phyloP scores from a whole-genome alignment of 2,888 invertebrate species.

The Poecilobothrus nobilitatus region DNA sequence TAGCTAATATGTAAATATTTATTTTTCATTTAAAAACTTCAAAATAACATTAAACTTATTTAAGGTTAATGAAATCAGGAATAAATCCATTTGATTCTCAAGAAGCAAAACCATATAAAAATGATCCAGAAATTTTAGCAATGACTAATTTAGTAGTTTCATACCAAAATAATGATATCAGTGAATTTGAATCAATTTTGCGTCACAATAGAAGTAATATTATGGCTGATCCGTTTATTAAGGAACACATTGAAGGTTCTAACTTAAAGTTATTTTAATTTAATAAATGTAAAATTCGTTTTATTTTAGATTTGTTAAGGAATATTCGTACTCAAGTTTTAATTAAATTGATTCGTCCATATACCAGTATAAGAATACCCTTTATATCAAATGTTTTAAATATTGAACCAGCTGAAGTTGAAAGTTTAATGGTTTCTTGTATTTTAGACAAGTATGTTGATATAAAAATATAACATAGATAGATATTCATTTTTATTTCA shows the following conservation, averaged over 20 bases:
- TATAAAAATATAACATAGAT: neutral
- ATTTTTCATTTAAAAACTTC: neutral
- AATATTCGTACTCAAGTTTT: slow-evolving; percentile 97
- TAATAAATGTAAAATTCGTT: slow-evolving; percentile 9
- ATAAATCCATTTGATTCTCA: slow-evolving; percentile 99
- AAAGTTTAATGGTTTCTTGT: slow-evolving; percentile 91
- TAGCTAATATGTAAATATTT: slow-evolving; percentile 83
- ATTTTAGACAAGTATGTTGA: slow-evolving; percentile 80
- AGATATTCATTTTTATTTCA: slow-evolving; percentile 13
- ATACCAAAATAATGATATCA: slow-evolving; percentile 97
- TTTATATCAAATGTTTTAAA: slow-evolving; percentile 94
- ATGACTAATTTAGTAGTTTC: slow-evolving; percentile 98
- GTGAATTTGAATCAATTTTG: slow-evolving; percentile 93
- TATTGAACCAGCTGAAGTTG: slow-evolving; percentile 90
- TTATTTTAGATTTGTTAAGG: slow-evolving; percentile 65
- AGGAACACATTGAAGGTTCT: slow-evolving; percentile 90
- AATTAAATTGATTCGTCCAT: slow-evolving; percentile 93
- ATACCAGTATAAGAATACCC: slow-evolving; percentile 95
- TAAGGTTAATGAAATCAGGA: slow-evolving; percentile 95
- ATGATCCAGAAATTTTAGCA: slow-evolving; percentile 96
- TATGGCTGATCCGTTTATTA: slow-evolving; percentile 98
- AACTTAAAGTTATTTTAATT: neutral
- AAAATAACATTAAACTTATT: neutral
- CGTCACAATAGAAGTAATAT: slow-evolving; percentile 90
- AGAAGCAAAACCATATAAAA: slow-evolving; percentile 99